Evolutionary conservation across 2,797 vertebrate species (phyloP).

Genomic region (Acipenser ruthenus): DNA sequence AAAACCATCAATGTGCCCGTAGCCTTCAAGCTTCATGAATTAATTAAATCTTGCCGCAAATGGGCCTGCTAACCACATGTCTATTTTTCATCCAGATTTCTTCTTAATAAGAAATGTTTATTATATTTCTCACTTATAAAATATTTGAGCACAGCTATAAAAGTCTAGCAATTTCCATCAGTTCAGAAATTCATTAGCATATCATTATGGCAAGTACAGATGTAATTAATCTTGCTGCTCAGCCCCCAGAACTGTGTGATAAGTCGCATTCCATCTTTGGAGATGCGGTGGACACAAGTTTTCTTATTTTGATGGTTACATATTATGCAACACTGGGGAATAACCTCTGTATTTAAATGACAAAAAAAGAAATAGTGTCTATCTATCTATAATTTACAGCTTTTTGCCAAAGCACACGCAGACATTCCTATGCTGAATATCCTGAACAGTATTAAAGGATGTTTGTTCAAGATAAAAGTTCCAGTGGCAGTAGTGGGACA

Average conservation of each 20-base stretch:
- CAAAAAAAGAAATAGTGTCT: background rate
- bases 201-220: slow-evolving; percentile 8
- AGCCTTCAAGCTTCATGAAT: background rate
- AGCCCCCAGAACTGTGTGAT: background rate
- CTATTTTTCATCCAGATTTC: background rate
- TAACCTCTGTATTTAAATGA: background rate
- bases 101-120: slow-evolving; percentile 4
- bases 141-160: background rate
- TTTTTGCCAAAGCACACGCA: background rate
- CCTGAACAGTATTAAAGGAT: background rate
- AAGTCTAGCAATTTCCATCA: background rate
- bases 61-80: background rate
- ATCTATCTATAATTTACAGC: background rate
- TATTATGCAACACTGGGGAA: slow-evolving; percentile 9
- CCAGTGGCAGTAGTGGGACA: background rate
- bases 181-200: slow-evolving; percentile 7
- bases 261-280: background rate
- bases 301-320: background rate
- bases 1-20: background rate
- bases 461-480: background rate
- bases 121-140: background rate
- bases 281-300: background rate
- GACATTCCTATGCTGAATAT: background rate
- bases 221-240: slow-evolving; percentile 12
- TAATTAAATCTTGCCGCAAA: background rate